Evolutionary conservation across 2,888 invertebrate genomes (phyloP), one percentile per base, ranked within the genome.

Genomic region (Nephrotoma appendiculata): DNA sequence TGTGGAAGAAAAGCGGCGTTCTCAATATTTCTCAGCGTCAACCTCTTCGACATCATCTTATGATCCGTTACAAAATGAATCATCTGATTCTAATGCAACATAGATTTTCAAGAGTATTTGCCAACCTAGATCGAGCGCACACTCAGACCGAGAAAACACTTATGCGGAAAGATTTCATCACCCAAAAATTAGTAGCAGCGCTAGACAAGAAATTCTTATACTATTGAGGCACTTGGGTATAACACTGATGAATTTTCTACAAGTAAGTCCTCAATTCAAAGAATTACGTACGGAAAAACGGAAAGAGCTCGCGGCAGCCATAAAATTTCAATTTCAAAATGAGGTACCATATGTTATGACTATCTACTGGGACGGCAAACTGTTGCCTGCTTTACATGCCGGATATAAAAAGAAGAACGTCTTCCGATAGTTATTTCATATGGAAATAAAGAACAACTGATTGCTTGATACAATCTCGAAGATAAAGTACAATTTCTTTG

Each of bases 341-440:
- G 87, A 89, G 43, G 86, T 90, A 86, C 89, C 89, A 41, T 89
- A 89, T 44, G 44, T 44, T 6, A 2, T 44, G 44, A 44, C 9
- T 44, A 2, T 44, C 2, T 2, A 44, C 44, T 90, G 89, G 89
- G 89, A 90, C 88, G 89, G 90, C 7, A 90, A 90, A 89, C 86
- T 90, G 48, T 90, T 90, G 87, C 89, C 89, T 84, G 89, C 86
- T 86, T 86, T 89, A 52, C 88, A 86, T 87, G 86, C 41, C 15
- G 87, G 84, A 87, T 44, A 19, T 86, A 12, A 6, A 87, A 87
- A 86, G 87, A 88, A 90, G 89, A 90, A 89, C 89, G 90, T 87
- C 87, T 89, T 42, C 89, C 88, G 83, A 88, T 83, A 91, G 92
- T 90, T 91, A 91, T 87, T 91, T 88, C 89, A 87, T 88, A 87